phyloP scores from a whole-genome alignment of 2,797 vertebrate species.

The Pteronotus mesoamericanus region DNA sequence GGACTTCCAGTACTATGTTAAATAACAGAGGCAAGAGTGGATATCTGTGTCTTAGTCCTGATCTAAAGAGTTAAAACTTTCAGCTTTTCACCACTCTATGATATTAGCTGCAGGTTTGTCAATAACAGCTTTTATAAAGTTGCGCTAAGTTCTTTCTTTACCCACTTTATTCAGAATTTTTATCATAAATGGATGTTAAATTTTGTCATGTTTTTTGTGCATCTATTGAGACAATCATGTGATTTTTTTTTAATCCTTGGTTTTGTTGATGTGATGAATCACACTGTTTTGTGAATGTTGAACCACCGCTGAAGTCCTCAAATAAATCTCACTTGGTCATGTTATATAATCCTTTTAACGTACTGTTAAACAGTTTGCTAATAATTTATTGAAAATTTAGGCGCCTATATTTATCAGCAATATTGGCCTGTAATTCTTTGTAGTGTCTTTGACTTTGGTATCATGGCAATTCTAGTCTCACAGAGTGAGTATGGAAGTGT shows the following conservation, averaged over 20 bases:
- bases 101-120: not conserved
- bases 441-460: not conserved
- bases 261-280: not conserved
- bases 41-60: not conserved
- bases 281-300: not conserved
- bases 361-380: not conserved
- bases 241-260: not conserved
- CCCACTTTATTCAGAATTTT: not conserved
- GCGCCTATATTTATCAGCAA: not conserved
- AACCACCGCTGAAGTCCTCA: not conserved
- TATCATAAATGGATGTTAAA: not conserved
- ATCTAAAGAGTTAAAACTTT: not conserved
- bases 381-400: not conserved
- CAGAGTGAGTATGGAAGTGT: not conserved
- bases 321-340: not conserved
- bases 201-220: not conserved
- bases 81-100: not conserved
- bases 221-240: not conserved
- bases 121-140: not conserved
- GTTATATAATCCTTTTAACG: not conserved
- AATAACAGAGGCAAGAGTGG: not conserved
- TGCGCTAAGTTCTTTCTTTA: not conserved
- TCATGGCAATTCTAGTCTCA: not conserved
- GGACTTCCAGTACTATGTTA: not conserved
- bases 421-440: not conserved